A percentile compares a stretch with the other conserved stretches of the same genome.
These are phyloP conservation scores for Loris lydekkerianus DNA, from an alignment of 2,797 vertebrate species.

Conservation along the genomic window DNA sequence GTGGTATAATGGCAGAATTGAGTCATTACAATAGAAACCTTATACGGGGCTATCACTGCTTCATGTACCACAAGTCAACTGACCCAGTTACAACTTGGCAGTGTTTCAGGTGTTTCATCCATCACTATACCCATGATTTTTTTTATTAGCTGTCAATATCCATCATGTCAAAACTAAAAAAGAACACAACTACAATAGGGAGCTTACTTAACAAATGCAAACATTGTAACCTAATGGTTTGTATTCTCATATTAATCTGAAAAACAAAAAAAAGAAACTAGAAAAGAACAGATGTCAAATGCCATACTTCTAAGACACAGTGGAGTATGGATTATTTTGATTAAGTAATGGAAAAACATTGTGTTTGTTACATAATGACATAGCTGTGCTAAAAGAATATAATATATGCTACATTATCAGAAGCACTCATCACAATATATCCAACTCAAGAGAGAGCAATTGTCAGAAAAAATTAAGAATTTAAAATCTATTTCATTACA, in stretches of 20 bases:
- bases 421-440: background rate
- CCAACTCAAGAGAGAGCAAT: background rate
- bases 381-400: background rate
- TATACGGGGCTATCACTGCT: background rate
- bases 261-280: conserved; percentile 11
- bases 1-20: background rate
- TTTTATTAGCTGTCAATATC: background rate
- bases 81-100: background rate
- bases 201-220: no score
- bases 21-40: background rate
- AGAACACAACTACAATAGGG: background rate
- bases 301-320: background rate
- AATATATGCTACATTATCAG: background rate
- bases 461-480: background rate
- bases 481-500: background rate
- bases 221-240: no score
- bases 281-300: background rate
- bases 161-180: conserved; percentile 15
- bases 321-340: background rate
- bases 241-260: no score
- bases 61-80: background rate
- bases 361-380: background rate
- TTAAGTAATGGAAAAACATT: background rate
- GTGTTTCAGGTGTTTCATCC: background rate
- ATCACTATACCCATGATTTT: background rate